Evolutionary conservation across 1,140 invertebrate genomes (phyloP), one percentile per base, ranked within the genome.

Genomic region (Oryctes rhinoceros): DNA sequence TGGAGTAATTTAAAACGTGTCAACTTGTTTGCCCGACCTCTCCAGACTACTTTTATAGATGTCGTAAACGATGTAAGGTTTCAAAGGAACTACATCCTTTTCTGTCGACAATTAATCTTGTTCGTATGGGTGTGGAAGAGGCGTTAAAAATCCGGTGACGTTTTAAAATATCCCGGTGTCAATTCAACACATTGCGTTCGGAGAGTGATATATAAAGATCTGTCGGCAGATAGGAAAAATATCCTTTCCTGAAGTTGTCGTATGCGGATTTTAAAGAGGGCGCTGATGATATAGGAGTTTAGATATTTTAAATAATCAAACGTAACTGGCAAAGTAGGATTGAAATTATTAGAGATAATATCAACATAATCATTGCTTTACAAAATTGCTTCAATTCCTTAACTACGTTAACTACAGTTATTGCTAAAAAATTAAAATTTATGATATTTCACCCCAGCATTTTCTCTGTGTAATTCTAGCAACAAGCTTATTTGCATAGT

Each of bases 181-280:
- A 59, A 59, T 59, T 59, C 53, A 59, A 18, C 15, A 18, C 53
- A 59, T 59, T 59, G 53, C 53, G 53, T 59, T 59, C 53, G n/a
- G 53, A 59, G 53, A 59, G 53, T 59, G 53, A 59, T 59, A 59
- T 59, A 59, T 59, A 59, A 59, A 59, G 53, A 59, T 59, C 53
- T 59, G 53, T 59, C 53, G 18, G 53, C 7, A 59, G 53, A n/a
- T 59, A 59, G 15, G 11, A n/a, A 59, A 59, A n/a, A 59, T 53
- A n/a, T 59, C 13, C n/a, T 59, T 59, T n/a, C 53, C 53, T 7
- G n/a, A 18, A 59, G 53, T 59, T 59, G 6, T 59, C 53, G 53
- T n/a, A 59, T 59, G 53, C 6, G 53, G 18, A 59, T 59, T 59
- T 59, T n/a, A 18, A n/a, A n/a, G 15, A 18, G 18, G 18, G 15